Conservation (phyloP, 2,888 invertebrate species). For the Cryptocephalus moraei region DNA sequence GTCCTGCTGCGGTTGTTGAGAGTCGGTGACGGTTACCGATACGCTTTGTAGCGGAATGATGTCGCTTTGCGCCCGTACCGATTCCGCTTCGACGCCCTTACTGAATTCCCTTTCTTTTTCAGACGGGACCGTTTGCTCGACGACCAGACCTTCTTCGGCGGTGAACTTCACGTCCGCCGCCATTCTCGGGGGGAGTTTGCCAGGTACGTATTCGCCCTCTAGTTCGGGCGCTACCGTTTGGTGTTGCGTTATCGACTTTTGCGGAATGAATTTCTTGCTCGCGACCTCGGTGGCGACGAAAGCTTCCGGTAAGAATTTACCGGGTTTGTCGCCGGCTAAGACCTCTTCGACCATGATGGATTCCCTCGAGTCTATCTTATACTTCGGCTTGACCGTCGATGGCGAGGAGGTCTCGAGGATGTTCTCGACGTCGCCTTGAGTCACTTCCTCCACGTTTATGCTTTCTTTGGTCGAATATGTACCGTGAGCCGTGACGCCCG, state of each 20-base stretch:
- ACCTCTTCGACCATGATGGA: slow-evolving; percentile 58
- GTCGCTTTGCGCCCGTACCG: slow-evolving; percentile 42
- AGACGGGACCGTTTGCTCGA: slow-evolving; percentile 46
- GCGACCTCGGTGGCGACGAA: slow-evolving; percentile 73
- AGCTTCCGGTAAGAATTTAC: slow-evolving; percentile 67
- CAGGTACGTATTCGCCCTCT: slow-evolving; percentile 51
- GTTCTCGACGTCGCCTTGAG: slow-evolving; percentile 51
- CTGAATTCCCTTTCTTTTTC: slow-evolving; percentile 56
- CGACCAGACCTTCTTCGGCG: slow-evolving; percentile 49
- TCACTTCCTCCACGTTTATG: slow-evolving; percentile 52
- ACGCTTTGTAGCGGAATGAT: slow-evolving; percentile 46
- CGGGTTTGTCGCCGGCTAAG: slow-evolving; percentile 58
- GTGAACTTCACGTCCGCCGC: slow-evolving; percentile 49
- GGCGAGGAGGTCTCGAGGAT: slow-evolving; percentile 43
- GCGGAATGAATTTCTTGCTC: slow-evolving; percentile 51
- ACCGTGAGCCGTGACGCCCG: slow-evolving; percentile 45
- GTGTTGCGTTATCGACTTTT: slow-evolving; percentile 55
- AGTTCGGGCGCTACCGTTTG: slow-evolving; percentile 57
- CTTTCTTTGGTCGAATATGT: slow-evolving; percentile 51
- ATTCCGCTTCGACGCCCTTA: slow-evolving; percentile 34
- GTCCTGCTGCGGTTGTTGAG: slow-evolving; percentile 55
- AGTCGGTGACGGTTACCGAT: slow-evolving; percentile 49
- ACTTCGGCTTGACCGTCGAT: slow-evolving; percentile 45
- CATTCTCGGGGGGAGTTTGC: slow-evolving; percentile 50
- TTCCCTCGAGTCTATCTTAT: slow-evolving; percentile 53